Base-by-base conservation (phyloP, 2,113 vertebrate species). In the Petrocephalus microphthalmus region DNA sequence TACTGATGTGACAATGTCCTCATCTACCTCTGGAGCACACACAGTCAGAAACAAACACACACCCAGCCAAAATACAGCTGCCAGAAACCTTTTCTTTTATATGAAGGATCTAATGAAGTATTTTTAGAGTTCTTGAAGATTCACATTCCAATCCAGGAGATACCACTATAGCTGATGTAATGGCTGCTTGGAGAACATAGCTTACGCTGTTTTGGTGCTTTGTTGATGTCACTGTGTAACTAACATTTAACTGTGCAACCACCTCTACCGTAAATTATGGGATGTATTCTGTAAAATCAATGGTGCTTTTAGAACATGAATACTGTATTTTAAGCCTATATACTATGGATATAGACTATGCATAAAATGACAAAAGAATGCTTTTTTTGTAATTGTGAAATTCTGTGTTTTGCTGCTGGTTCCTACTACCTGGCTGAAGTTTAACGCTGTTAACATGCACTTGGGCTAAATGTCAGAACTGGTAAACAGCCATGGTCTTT, bases 1-100 rank as follows among this genome's bases (percentile, higher is more conserved):
- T 25, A 64, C 60, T 13, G n/a, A 51, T 84, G 45, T 49, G 42
- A 47, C 97, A 97, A 88, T 99, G 98, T 93, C 98, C 98, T 99
- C 10, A 25, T 78, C 71, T 78, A 71, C 67, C 67, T 57, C 56
- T 57, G 56, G 99, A 98, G 94, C 56, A 57, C 17, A 5, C 53
- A 7, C 1, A 71, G 25, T 71, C 67, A 51, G 88, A 3, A 0
- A 22, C 86, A 10, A 1, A 11, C n/a, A n/a, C n/a, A n/a, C n/a
- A n/a, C n/a, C n/a, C n/a, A n/a, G n/a, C 53, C 17, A 54, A 54
- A 54, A 19, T 56, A 1, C 11, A 57, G 4, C 8, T 19, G 11
- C 5, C 11, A 2, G 53, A 54, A 15, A 54, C 53, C 53, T 54
- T 19, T 54, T 17, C n/a, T 54, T 49, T 49, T 6, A 49, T 49